Conservation (phyloP, 2,888 invertebrate species). For the Hedya salicella region DNA sequence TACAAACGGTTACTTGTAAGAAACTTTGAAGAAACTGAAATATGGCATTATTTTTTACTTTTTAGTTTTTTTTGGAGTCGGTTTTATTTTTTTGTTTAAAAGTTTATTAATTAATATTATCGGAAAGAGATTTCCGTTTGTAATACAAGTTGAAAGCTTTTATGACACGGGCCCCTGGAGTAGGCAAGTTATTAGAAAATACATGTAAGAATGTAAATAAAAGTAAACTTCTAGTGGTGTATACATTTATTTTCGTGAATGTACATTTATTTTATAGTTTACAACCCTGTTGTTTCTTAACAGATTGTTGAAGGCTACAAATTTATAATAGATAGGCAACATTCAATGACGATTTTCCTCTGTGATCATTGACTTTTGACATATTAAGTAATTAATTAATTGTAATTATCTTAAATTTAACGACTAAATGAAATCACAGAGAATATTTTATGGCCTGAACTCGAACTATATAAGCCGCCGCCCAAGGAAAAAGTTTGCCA, state of each 20-base stretch:
- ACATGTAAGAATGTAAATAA: neutral
- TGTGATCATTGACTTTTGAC: slow-evolving; percentile 27
- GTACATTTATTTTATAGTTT: slow-evolving; percentile 59
- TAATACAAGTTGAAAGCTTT: no score
- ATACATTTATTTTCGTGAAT: slow-evolving; percentile 71
- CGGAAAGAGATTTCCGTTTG: no score
- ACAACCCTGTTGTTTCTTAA: slow-evolving; percentile 68
- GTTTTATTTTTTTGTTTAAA: no score
- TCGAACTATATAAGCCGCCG: slow-evolving; percentile 12
- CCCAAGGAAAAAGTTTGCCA: neutral
- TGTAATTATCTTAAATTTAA: slow-evolving; percentile 35
- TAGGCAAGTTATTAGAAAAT: neutral
- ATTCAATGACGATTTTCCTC: slow-evolving; percentile 22
- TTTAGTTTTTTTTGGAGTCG: no score
- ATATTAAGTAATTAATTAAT: slow-evolving; percentile 20
- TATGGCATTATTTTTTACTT: no score
- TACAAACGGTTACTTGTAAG: no score
- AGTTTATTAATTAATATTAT: no score
- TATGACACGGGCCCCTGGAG: no score
- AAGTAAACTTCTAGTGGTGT: neutral
- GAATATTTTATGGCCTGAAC: slow-evolving; percentile 54
- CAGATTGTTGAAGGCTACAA: slow-evolving; percentile 25
- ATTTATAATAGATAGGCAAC: slow-evolving; percentile 11
- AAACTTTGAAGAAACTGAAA: no score
- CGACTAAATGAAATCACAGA: slow-evolving; percentile 59